Base-by-base conservation (phyloP, 2,888 invertebrate genomes). In the Drosophila quinaria region DNA sequence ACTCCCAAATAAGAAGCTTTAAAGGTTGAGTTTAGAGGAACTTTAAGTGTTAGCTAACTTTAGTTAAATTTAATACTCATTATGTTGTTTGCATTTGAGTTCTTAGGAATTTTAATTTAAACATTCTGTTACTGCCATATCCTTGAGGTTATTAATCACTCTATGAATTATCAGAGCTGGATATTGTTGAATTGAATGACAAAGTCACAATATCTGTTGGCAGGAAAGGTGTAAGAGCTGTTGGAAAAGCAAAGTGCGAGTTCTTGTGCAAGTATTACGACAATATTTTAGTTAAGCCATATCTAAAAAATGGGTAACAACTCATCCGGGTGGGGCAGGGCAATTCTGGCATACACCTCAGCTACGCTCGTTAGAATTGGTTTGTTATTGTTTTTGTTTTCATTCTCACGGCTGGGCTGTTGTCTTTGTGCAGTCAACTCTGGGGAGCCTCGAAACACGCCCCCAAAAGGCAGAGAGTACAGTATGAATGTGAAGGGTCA, bases 361-460 rank as follows among this genome's bases (percentile, higher is more conserved):
- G 54, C 66, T 46, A 46, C 25, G 56, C 66, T 79, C 68, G 80
- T 80, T 81, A 70, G 72, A 70, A 73, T 76, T 72, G 70, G 63
- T 72, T 76, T 51, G 62, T 46, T 68, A 25, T 51, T n/a, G 35
- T 47, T 62, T 35, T 17, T 68, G 55, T 58, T 74, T 70, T 71
- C 72, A 72, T 78, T 78, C 76, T 80, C 78, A 62, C 68, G 39
- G 39, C 63, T 59, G 66, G 46, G 17, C 54, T 58, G 67, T 81
- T 82, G 78, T 83, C 72, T 74, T 78, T 83, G 80, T 81, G 81
- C 73, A 83, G 69, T 66, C 77, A 70, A 58, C 70, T 71, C 29
- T 37, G 46, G 58, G 13, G 35, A 56, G 33, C 33, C 19, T 33
- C 19, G 9, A 35, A 35, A 9, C 13, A n/a, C 29, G 15, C 13